Evolutionary conservation across 1,140 invertebrate genomes (phyloP).

Genomic region (Drosophila leontia): DNA sequence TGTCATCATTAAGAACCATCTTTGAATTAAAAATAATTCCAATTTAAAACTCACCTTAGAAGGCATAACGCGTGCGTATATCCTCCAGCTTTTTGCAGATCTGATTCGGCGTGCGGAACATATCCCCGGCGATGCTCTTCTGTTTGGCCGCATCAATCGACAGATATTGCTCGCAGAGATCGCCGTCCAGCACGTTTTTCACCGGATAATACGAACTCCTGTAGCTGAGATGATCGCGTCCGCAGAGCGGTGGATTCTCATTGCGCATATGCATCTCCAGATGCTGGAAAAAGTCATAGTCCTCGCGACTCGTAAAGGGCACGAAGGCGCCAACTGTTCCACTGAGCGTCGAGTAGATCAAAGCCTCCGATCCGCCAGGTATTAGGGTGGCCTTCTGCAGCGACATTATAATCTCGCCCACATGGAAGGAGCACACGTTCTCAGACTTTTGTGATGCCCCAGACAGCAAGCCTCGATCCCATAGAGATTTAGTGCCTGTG

Average conservation of each 20-base stretch:
- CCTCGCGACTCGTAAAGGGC: constrained; percentile 99
- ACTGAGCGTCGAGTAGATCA: constrained; percentile 98
- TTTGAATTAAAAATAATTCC: background rate
- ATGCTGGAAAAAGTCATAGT: constrained; percentile 99
- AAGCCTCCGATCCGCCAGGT: constrained; percentile 97
- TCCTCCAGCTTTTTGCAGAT: constrained; percentile 98
- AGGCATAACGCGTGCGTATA: constrained; percentile 96
- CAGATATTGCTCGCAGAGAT: constrained; percentile 99
- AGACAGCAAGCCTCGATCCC: constrained; percentile 98
- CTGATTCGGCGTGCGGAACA: constrained; percentile 97
- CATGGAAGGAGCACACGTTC: constrained; percentile 95
- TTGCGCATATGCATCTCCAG: constrained; percentile 99
- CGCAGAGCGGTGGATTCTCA: constrained; percentile 98
- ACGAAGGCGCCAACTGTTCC: constrained; percentile 98
- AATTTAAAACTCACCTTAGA: constrained; percentile 87
- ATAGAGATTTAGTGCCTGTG: constrained; percentile 98
- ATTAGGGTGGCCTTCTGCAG: constrained; percentile 98
- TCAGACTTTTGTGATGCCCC: constrained; percentile 99
- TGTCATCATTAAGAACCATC: constrained; percentile 59
- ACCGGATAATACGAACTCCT: constrained; percentile 99
- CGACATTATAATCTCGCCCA: constrained; percentile 97
- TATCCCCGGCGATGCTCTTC: constrained; percentile 96
- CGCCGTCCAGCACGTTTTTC: constrained; percentile 99
- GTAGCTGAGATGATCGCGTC: constrained; percentile 98
- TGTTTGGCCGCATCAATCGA: constrained; percentile 97